Evolutionary conservation across 2,888 invertebrate species (phyloP).

Genomic region (Zootermopsis nevadensis): DNA sequence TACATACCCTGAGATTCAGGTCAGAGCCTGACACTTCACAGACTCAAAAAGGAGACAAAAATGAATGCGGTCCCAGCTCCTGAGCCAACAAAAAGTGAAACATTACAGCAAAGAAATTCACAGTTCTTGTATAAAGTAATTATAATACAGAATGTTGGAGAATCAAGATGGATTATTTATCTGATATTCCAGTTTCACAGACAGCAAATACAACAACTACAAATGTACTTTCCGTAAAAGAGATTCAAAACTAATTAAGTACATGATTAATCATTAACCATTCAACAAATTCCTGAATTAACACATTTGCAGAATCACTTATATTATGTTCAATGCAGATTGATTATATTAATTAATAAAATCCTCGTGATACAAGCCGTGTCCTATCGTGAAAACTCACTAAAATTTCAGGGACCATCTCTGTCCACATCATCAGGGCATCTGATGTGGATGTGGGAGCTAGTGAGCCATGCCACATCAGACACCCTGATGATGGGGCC

Average conservation of each 20-base stretch:
- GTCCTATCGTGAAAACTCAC: no score
- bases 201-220: not conserved
- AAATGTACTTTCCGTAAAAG: not conserved
- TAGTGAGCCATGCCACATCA: not conserved
- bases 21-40: conserved; percentile 1
- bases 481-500: no score
- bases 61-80: not conserved
- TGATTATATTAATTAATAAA: no score
- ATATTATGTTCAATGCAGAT: not conserved
- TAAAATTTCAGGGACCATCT: no score
- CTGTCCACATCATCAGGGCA: no score
- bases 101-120: not conserved
- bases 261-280: conserved; percentile 5
- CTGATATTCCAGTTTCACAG: not conserved
- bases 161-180: not conserved
- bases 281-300: not conserved
- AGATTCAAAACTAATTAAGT: conserved; percentile 1
- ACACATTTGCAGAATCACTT: not conserved
- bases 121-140: not conserved
- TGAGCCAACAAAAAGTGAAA: not conserved
- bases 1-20: conserved; percentile 9
- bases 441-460: no score
- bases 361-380: no score
- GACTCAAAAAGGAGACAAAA: conserved; percentile 16
- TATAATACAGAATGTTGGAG: not conserved